Evolutionary conservation across 2,113 vertebrate genomes (phyloP).

Genomic region (Tricholaema leucomelas): DNA sequence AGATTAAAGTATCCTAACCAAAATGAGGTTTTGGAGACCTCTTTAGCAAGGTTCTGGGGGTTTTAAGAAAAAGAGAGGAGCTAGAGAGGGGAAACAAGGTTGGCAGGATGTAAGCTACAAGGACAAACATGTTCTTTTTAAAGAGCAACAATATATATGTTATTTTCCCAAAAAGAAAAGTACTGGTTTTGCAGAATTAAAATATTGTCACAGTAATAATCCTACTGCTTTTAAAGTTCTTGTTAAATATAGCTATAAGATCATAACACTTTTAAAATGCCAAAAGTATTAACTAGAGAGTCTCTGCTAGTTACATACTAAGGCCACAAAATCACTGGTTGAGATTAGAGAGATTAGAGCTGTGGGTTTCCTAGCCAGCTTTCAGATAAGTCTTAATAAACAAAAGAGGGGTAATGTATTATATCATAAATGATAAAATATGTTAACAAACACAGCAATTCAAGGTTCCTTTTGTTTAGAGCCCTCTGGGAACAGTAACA

Average conservation of each 20-base stretch:
- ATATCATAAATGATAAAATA: slow-evolving; percentile 18
- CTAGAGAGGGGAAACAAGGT: background rate
- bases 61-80: background rate
- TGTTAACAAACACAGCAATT: background rate
- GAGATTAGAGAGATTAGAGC: slow-evolving; percentile 48
- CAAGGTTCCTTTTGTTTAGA: background rate
- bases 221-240: background rate
- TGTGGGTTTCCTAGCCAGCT: slow-evolving; percentile 2
- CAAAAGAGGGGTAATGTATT: slow-evolving; percentile 45
- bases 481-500: background rate
- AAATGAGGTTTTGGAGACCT: background rate
- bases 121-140: background rate
- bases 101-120: background rate
- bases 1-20: background rate
- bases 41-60: background rate
- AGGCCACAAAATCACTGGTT: slow-evolving; percentile 19
- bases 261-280: background rate
- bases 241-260: background rate
- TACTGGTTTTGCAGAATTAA: background rate
- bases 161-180: background rate
- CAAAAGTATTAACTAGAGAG: background rate
- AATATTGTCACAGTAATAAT: background rate
- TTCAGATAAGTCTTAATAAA: slow-evolving; percentile 44
- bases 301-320: background rate
- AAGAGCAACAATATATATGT: background rate